Percentiles rank a stretch among this genome's conserved stretches.
Conservation (phyloP, 1,140 invertebrate species). For the Uloborus diversus region DNA sequence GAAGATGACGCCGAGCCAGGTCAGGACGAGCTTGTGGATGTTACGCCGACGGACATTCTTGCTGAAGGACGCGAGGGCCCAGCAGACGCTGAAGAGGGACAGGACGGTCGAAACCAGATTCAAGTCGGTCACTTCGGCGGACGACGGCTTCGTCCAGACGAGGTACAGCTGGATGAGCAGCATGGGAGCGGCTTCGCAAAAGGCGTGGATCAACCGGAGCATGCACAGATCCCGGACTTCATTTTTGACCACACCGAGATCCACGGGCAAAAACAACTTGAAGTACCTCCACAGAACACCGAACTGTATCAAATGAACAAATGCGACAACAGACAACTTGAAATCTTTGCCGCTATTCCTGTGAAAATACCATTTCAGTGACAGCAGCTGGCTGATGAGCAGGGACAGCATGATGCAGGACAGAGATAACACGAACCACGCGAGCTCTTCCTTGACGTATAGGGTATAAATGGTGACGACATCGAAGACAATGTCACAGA, state of each 20-base stretch:
- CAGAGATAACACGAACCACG: constrained; percentile 74
- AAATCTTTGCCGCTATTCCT: constrained; percentile 36
- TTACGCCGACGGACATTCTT: constrained; percentile 84
- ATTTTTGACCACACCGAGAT: constrained; percentile 81
- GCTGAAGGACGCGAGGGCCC: constrained; percentile 89
- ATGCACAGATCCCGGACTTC: constrained; percentile 82
- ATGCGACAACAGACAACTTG: constrained; percentile 35
- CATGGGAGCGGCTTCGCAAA: constrained; percentile 87
- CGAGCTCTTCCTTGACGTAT: constrained; percentile 71
- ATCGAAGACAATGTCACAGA: constrained; percentile 90
- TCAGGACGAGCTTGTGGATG: constrained; percentile 83
- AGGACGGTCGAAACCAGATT: constrained; percentile 83
- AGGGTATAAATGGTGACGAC: constrained; percentile 84
- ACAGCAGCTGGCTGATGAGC: constrained; percentile 76
- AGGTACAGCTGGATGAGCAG: constrained; percentile 83
- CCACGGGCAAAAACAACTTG: constrained; percentile 85
- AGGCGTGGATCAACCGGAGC: constrained; percentile 84
- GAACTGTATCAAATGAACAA: constrained; percentile 78
- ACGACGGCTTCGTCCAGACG: constrained; percentile 65
- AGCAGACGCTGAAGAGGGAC: constrained; percentile 85
- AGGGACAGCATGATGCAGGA: constrained; percentile 75
- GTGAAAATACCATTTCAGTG: constrained; percentile 67
- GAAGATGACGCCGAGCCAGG: constrained; percentile 88
- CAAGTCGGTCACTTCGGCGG: constrained; percentile 75
- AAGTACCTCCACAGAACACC: constrained; percentile 91